These are phyloP conservation scores for Scolopax rusticola DNA, from an alignment of 2,797 vertebrate species.

Conservation along the genomic window DNA sequence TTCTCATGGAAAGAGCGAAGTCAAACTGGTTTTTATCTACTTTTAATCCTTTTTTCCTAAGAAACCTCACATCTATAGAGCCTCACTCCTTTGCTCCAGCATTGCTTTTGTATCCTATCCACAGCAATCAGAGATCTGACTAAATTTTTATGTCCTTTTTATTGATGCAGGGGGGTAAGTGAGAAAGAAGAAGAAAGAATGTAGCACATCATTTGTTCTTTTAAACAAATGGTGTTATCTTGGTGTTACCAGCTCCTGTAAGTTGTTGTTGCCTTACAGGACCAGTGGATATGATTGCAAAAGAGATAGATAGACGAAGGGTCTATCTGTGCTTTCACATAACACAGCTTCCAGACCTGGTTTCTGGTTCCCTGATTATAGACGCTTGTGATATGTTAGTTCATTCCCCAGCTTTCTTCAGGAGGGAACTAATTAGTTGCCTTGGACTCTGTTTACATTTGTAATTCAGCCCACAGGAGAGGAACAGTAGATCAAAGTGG, in stretches of 20 bases:
- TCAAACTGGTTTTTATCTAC: background rate
- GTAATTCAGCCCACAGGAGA: background rate
- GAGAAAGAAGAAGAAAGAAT: background rate
- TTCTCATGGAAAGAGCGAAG: background rate
- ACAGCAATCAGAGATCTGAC: background rate
- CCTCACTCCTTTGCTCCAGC: background rate
- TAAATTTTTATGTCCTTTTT: background rate
- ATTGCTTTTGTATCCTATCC: background rate
- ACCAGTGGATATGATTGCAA: background rate
- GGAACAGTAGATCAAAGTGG: background rate
- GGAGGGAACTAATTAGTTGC: background rate
- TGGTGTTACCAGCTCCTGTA: background rate
- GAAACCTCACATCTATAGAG: background rate
- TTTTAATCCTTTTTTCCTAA: background rate
- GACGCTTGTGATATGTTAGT: background rate
- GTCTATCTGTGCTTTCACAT: background rate
- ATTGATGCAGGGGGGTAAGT: background rate
- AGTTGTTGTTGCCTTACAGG: background rate
- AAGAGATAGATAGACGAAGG: accelerated
- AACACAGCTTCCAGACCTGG: background rate
- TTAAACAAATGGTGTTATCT: background rate
- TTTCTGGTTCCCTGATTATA: background rate
- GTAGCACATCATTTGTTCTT: background rate
- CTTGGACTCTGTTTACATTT: background rate
- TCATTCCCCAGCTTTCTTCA: background rate